phyloP scores from a whole-genome alignment of 2,797 vertebrate genomes.

The Lutjanus argentimaculatus region DNA sequence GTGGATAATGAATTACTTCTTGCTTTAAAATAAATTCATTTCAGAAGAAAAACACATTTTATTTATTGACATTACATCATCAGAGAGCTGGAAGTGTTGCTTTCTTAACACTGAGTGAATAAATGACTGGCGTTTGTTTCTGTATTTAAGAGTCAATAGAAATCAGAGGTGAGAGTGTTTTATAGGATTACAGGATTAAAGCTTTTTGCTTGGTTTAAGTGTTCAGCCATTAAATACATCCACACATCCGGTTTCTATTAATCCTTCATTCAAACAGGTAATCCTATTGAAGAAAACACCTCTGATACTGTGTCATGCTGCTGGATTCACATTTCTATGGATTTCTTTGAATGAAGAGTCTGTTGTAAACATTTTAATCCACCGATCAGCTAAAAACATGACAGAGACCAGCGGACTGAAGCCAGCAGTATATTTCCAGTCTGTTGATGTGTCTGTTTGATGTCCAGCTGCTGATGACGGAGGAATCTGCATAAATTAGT shows the following conservation, averaged over 20 bases:
- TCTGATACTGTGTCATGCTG: slow-evolving; percentile 26
- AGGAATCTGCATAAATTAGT: slow-evolving; percentile 6
- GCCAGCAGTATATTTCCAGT: neutral
- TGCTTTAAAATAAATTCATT: neutral
- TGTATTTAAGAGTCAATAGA: slow-evolving; percentile 24
- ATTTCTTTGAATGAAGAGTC: neutral
- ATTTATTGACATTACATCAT: neutral
- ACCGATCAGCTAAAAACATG: neutral
- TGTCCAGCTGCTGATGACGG: slow-evolving; percentile 11
- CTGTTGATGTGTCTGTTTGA: neutral
- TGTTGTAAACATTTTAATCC: neutral
- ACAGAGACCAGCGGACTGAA: neutral
- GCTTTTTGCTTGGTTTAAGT: slow-evolving; percentile 42
- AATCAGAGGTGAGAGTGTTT: slow-evolving; percentile 39
- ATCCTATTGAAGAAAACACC: slow-evolving; percentile 45
- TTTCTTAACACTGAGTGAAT: neutral
- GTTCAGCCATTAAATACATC: slow-evolving; percentile 53
- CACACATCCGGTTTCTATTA: slow-evolving; percentile 48
- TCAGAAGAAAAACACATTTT: neutral
- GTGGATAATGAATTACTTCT: neutral
- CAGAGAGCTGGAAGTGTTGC: neutral
- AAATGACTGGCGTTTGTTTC: slow-evolving; percentile 20
- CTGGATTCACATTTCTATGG: slow-evolving; percentile 15
- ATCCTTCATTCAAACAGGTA: slow-evolving; percentile 64
- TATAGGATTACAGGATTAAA: slow-evolving; percentile 66